A percentile compares a stretch with the other conserved stretches of the same genome.
Evolutionary conservation across 1,140 invertebrate genomes (phyloP).

Genomic region (Drosophila serrata): DNA sequence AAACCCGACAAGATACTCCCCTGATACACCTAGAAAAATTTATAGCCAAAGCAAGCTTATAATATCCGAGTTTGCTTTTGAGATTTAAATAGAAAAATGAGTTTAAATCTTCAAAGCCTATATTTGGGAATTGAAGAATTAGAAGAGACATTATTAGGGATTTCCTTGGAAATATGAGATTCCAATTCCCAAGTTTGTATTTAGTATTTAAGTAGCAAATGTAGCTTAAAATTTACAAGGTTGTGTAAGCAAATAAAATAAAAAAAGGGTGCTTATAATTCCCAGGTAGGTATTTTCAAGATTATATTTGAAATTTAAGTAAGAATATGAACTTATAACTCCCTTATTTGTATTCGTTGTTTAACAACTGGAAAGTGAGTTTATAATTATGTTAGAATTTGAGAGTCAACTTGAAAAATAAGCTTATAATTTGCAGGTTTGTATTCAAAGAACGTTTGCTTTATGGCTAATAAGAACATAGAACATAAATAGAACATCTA

Average conservation of each 20-base stretch:
- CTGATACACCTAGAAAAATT: constrained; percentile 24
- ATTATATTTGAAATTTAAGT: background rate
- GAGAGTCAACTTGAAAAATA: background rate
- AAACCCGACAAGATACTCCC: constrained; percentile 52
- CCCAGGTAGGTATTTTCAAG: background rate
- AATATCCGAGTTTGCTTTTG: background rate
- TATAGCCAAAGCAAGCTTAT: too few relatives aligned
- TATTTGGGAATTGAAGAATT: too few relatives aligned
- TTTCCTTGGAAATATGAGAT: too few relatives aligned
- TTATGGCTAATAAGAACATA: background rate
- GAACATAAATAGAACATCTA: background rate
- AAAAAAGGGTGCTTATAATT: background rate
- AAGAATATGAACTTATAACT: background rate
- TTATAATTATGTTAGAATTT: background rate
- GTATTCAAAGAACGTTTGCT: background rate
- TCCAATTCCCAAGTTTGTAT: background rate
- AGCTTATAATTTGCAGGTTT: background rate
- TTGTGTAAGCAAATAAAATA: background rate
- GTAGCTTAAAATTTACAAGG: too few relatives aligned
- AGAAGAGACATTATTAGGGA: too few relatives aligned
- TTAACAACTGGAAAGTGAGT: background rate
- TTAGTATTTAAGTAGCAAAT: background rate
- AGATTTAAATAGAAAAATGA: background rate
- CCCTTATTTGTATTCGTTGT: background rate
- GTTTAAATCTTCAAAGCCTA: too few relatives aligned